Evolutionary conservation across 2,797 vertebrate genomes (phyloP).

Genomic region (Schizothorax lantsangensis): DNA sequence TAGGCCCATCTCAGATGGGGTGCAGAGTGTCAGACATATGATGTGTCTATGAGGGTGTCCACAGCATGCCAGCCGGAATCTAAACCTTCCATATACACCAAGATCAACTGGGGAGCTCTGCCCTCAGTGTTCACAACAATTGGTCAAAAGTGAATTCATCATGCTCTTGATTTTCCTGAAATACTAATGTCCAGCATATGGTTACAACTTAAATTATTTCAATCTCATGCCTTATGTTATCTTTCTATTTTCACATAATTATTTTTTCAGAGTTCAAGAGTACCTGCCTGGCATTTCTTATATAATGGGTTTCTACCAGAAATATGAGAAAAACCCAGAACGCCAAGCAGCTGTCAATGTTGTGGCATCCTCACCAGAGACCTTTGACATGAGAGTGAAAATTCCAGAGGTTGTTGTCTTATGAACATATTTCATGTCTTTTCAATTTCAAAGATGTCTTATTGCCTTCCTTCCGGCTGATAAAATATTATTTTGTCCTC

Average conservation of each 20-base stretch:
- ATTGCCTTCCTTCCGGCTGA: slow-evolving; percentile 42
- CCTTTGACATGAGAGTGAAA: slow-evolving; percentile 71
- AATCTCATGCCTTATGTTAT: no score
- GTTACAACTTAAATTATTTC: no score
- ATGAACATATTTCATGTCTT: slow-evolving; percentile 1
- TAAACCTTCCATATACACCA: slow-evolving; percentile 67
- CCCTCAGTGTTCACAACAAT: slow-evolving; percentile 66
- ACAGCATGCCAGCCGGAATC: slow-evolving; percentile 59
- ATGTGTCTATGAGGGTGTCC: slow-evolving; percentile 69
- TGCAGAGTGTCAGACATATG: slow-evolving; percentile 79
- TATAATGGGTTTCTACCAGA: slow-evolving; percentile 71
- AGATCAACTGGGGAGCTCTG: slow-evolving; percentile 71
- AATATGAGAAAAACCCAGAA: slow-evolving; percentile 66
- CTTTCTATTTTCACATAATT: neutral
- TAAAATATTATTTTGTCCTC: slow-evolving; percentile 32
- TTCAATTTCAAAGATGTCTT: neutral
- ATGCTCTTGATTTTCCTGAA: neutral
- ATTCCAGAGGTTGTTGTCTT: slow-evolving; percentile 73
- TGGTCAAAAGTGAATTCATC: slow-evolving; percentile 64
- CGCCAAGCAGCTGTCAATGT: slow-evolving; percentile 72
- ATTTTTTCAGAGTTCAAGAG: slow-evolving; percentile 52
- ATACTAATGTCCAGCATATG: neutral
- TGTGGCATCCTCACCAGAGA: slow-evolving; percentile 67
- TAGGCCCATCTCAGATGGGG: slow-evolving; percentile 79
- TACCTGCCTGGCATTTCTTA: slow-evolving; percentile 77